These are phyloP conservation scores for Antheraea yamamai DNA, from an alignment of 2,888 invertebrate species.

Conservation along the genomic window DNA sequence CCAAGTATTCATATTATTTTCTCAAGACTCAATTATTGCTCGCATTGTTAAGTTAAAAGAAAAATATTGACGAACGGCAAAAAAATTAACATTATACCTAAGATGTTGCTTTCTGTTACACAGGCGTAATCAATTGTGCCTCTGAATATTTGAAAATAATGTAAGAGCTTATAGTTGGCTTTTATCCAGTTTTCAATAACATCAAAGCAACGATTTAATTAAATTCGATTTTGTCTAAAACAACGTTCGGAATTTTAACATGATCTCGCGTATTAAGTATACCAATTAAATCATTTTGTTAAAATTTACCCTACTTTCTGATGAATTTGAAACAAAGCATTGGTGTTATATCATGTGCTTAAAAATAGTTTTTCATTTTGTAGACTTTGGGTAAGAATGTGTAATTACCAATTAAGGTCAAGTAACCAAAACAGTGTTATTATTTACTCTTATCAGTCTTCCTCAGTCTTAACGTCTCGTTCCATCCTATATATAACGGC, in stretches of 20 bases:
- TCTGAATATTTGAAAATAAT: neutral
- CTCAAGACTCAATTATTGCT: neutral
- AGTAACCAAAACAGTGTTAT: too few species aligned
- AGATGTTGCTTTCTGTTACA: neutral
- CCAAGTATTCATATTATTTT: neutral
- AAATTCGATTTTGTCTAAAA: neutral
- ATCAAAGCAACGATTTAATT: neutral
- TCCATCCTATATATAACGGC: neutral
- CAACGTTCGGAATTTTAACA: neutral
- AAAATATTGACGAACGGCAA: neutral
- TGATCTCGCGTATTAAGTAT: neutral
- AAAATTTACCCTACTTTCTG: neutral
- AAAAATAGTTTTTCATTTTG: neutral
- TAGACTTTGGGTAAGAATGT: neutral
- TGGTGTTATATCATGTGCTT: neutral
- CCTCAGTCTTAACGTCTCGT: too few species aligned
- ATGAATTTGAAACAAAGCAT: neutral
- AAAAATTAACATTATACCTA: neutral
- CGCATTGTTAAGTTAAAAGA: neutral
- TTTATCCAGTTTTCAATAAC: neutral
- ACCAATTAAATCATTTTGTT: neutral
- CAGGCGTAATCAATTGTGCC: neutral
- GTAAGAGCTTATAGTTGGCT: neutral
- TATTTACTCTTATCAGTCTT: too few species aligned
- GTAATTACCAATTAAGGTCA: too few species aligned